Evolutionary conservation across 2,797 vertebrate species (phyloP).

Genomic region (Eulemur coronatus): DNA sequence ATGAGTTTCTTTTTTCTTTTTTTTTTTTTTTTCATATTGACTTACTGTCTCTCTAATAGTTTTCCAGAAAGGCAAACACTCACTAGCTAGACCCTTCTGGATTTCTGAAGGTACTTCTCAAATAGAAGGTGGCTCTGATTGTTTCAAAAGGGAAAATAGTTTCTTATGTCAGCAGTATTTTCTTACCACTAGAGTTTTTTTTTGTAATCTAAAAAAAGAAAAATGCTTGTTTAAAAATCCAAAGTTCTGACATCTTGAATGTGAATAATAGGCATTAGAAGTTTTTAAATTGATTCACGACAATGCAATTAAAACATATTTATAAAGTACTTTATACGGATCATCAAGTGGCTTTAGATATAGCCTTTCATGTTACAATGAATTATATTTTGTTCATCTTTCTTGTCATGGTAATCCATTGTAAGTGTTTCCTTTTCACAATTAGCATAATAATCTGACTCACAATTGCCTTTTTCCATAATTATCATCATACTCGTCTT

Average conservation of each 20-base stretch:
- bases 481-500: slow-evolving; percentile 43
- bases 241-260: slow-evolving; percentile 41
- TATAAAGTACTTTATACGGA: slow-evolving; percentile 51
- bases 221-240: slow-evolving; percentile 35
- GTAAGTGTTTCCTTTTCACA: slow-evolving; percentile 61
- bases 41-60: background rate
- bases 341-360: slow-evolving; percentile 46
- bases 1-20: background rate
- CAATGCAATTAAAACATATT: slow-evolving; percentile 60
- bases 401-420: slow-evolving; percentile 51
- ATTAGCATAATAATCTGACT: slow-evolving; percentile 58
- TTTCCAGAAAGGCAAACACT: background rate
- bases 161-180: background rate
- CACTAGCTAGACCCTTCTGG: background rate
- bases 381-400: slow-evolving; percentile 54
- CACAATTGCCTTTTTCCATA: slow-evolving; percentile 44
- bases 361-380: slow-evolving; percentile 53
- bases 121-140: background rate
- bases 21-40: background rate
- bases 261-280: slow-evolving; percentile 38
- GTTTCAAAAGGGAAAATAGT: background rate
- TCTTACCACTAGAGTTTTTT: background rate
- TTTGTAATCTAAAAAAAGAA: slow-evolving; percentile 15
- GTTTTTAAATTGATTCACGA: slow-evolving; percentile 48
- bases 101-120: background rate